Evolutionary conservation across 2,113 vertebrate genomes (phyloP).

Genomic region (Phoxinus phoxinus): DNA sequence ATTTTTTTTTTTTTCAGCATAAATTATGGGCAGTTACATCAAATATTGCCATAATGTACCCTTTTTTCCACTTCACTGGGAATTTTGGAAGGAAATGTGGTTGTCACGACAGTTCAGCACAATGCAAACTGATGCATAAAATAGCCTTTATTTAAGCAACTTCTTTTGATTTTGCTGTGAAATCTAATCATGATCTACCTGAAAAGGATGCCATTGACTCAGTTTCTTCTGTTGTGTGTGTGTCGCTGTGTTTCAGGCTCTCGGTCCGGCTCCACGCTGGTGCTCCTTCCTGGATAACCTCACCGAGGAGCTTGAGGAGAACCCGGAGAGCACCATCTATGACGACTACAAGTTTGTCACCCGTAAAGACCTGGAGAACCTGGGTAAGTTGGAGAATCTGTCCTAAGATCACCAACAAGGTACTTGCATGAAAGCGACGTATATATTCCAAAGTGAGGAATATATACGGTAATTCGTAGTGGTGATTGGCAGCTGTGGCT

Average conservation of each 20-base stretch:
- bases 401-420: too few species aligned
- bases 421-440: too few species aligned
- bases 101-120: not conserved
- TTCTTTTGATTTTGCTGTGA: not conserved
- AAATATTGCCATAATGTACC: not conserved
- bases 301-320: conserved; percentile 96
- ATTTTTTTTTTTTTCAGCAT: too few species aligned
- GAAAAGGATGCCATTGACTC: not conserved
- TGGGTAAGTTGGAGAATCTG: conserved; percentile 77
- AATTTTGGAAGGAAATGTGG: not conserved
- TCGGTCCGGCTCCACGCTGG: conserved; percentile 95
- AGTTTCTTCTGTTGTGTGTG: not conserved
- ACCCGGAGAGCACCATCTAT: conserved; percentile 93
- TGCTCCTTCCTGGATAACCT: conserved; percentile 97
- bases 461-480: too few species aligned
- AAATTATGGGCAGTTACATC: not conserved
- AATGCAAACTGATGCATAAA: not conserved
- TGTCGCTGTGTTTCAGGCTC: conserved; percentile 73
- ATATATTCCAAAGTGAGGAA: too few species aligned
- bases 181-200: not conserved
- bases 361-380: conserved; percentile 90
- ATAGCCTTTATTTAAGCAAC: not conserved
- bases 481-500: too few species aligned
- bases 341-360: conserved; percentile 99
- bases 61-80: not conserved